These are phyloP conservation scores for Plutomurus gul DNA, from an alignment of 1,140 invertebrate species.

Conservation along the genomic window DNA sequence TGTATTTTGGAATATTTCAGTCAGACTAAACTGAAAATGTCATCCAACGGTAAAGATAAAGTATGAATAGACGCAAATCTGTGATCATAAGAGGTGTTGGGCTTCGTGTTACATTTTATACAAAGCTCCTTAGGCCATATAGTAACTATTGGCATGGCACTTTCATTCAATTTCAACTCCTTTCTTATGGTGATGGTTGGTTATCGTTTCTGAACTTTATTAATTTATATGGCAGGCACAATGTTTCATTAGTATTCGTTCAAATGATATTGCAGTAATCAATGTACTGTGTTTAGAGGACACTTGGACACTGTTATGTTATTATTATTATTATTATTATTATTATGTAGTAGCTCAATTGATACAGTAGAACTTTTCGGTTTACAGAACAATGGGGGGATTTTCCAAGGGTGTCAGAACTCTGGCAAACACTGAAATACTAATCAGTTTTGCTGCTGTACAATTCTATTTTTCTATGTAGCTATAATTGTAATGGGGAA, in stretches of 20 bases:
- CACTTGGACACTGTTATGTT: constrained; percentile 23
- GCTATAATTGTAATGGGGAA: constrained; percentile 23
- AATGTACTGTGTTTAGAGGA: neutral
- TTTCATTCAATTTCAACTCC: constrained; percentile 32
- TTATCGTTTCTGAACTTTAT: neutral
- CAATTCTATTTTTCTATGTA: constrained; percentile 30
- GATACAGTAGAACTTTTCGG: too few species aligned
- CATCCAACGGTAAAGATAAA: neutral
- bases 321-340: too few species aligned
- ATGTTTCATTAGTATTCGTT: constrained; percentile 27
- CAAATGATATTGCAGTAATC: neutral
- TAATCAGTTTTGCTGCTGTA: constrained; percentile 13
- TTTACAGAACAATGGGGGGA: constrained; percentile 22
- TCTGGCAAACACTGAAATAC: neutral
- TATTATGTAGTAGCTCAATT: constrained; percentile 24
- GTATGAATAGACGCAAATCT: constrained; percentile 32
- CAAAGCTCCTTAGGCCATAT: constrained; percentile 21
- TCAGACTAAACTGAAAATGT: neutral
- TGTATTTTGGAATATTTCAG: constrained; percentile 16
- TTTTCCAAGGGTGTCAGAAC: constrained; percentile 18
- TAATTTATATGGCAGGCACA: neutral
- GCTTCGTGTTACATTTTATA: constrained; percentile 29
- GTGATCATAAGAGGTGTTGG: constrained; percentile 34
- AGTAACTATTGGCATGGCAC: constrained; percentile 13
- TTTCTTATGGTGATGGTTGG: constrained; percentile 29